Percentiles rank a stretch among this genome's conserved stretches.
Evolutionary conservation across 2,888 invertebrate species (phyloP).

Genomic region (Dolichopus griseipennis): DNA sequence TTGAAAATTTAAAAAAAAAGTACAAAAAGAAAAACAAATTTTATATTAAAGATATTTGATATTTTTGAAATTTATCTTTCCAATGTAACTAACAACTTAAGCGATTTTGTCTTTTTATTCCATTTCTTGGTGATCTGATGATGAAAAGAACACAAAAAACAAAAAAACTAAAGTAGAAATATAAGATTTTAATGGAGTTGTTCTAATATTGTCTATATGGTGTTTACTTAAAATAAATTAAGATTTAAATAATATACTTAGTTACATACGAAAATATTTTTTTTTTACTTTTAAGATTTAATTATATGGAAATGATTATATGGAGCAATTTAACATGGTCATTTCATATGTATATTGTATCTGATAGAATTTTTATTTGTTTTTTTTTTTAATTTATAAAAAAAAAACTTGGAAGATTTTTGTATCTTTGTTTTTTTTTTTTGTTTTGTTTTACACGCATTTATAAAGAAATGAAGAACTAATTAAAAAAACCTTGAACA

Average conservation of each 20-base stretch:
- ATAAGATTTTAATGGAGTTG: neutral
- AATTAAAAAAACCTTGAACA: neutral
- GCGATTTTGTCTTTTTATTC: too few species aligned
- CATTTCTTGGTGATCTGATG: neutral
- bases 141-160: neutral
- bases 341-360: neutral
- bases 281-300: neutral
- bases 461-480: neutral
- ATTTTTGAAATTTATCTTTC: constrained; percentile 1
- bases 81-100: too few species aligned
- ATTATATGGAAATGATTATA: neutral
- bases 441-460: neutral
- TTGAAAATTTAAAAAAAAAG: neutral
- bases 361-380: too few species aligned
- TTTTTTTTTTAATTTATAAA: neutral
- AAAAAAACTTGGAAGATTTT: too few species aligned
- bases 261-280: too few species aligned
- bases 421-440: neutral
- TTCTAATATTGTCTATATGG: neutral
- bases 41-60: neutral
- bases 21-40: too few species aligned
- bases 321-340: constrained; percentile 6
- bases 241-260: too few species aligned
- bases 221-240: too few species aligned
- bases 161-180: neutral